These are phyloP conservation scores for Zoanthus sociatus DNA, from an alignment of 92 coral and sea anemone genomes.

Conservation along the genomic window DNA sequence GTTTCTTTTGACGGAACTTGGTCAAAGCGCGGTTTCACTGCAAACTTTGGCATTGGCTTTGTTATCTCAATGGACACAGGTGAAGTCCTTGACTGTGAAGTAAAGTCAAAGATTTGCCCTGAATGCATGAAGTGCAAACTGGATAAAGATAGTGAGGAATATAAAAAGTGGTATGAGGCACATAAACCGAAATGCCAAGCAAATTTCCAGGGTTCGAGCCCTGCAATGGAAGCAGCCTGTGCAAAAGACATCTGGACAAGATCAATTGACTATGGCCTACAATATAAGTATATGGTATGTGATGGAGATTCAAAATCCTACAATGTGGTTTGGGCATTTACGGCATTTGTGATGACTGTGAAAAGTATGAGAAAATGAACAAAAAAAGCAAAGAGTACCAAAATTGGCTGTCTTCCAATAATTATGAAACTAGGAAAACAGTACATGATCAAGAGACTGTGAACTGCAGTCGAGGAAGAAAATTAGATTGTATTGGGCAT, in stretches of 20 bases:
- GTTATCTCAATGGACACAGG: slow-evolving; percentile 2
- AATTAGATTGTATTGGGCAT: no score
- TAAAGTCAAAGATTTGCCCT: neutral
- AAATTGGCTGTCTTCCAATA: no score
- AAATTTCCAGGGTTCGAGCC: neutral
- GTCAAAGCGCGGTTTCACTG: slow-evolving; percentile 22
- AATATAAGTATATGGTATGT: slow-evolving; percentile 52
- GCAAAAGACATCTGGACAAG: slow-evolving; percentile 33
- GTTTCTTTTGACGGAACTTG: slow-evolving; percentile 22
- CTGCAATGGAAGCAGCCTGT: neutral
- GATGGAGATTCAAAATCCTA: slow-evolving; percentile 52
- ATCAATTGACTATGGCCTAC: neutral
- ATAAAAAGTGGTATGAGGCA: neutral
- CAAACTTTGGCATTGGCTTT: slow-evolving; percentile 13
- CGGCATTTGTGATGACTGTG: slow-evolving; percentile 41
- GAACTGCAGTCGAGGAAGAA: no score
- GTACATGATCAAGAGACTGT: no score
- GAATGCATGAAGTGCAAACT: neutral
- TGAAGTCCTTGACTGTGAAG: neutral
- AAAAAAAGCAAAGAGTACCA: no score
- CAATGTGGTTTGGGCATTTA: slow-evolving; percentile 42
- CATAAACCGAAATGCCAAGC: neutral
- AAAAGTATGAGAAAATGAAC: slow-evolving; percentile 33
- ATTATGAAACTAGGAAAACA: no score
- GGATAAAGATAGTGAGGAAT: neutral